Base-by-base conservation (phyloP, 2,113 vertebrate species). In the Campylomormyrus numenius region DNA sequence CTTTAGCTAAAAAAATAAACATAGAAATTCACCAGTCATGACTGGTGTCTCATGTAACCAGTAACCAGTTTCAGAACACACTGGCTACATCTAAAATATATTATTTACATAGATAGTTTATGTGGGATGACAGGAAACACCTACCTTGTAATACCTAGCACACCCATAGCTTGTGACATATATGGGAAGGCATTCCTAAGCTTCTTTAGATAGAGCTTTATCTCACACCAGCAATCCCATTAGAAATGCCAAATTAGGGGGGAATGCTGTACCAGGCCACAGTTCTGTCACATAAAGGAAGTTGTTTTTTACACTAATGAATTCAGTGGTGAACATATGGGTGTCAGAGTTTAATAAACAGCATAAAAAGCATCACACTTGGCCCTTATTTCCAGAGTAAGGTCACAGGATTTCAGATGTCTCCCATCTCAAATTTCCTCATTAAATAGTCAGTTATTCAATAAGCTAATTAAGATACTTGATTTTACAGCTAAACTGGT, bases 401-500 rank as follows among this genome's bases (percentile, higher is more conserved):
- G 24, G 46, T 45, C 39, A n/a, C 3, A 8, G 45, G 19, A 9
- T 85, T 45, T 85, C 45, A 85, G 7, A 50, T 52, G 45, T 86
- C 48, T 49, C 48, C 27, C n/a, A 50, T 50, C 3, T 52, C 85
- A 49, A n/a, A 50, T 27, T 86, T 50, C 24, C 85, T 50, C 48
- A 50, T 86, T 86, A 86, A 86, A 52, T 27, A 85, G 17, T 86
- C 19, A 50, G 48, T 27, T 31, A 50, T 27, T 86, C 46, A 86
- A 86, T 24, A 27, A 86, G 24, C 48, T 31, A 86, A 50, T 27
- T 50, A 48, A 49, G n/a, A 50, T 17, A 52, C 42, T 85, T 48
- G 83, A 21, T 27, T 50, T 86, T 86, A 86, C 85, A 50, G 48
- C 85, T 86, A 50, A 86, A 49, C n/a, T 86, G 46, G 85, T 86